Conservation (phyloP, 2,888 invertebrate genomes). For the Drosophila multiciliata region DNA sequence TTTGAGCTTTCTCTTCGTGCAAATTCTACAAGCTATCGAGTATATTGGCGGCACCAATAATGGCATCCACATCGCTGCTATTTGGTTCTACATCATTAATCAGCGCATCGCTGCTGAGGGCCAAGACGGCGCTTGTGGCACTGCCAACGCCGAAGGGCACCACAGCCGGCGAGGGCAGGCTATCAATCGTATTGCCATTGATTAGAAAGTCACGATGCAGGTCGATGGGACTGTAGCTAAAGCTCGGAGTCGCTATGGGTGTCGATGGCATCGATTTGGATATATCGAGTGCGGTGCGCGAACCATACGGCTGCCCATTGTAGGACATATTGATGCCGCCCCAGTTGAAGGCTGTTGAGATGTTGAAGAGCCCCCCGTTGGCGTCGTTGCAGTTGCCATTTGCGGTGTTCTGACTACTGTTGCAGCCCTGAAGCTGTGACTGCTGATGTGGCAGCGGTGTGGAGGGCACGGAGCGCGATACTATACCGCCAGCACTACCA, state of each 20-base stretch:
- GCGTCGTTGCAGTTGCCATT: constrained; percentile 46
- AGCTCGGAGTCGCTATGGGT: constrained; percentile 87
- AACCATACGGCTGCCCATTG: constrained; percentile 42
- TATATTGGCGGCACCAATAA: constrained; percentile 83
- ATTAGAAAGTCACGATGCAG: constrained; percentile 86
- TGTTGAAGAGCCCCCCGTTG: constrained; percentile 59
- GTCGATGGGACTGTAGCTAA: constrained; percentile 86
- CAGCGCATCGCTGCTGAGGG: constrained; percentile 64
- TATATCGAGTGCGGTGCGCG: constrained; percentile 85
- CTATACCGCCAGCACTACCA: constrained; percentile 78
- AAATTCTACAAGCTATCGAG: constrained; percentile 84
- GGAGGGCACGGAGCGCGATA: constrained; percentile 89
- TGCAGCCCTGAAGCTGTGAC: constrained; percentile 38
- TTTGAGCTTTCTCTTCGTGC: constrained; percentile 80
- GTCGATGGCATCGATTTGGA: constrained; percentile 93
- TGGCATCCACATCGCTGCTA: constrained; percentile 80
- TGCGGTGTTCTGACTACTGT: constrained; percentile 23
- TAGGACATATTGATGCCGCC: constrained; percentile 42
- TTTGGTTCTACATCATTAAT: constrained; percentile 68
- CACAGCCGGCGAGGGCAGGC: constrained; percentile 73
- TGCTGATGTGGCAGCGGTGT: constrained; percentile 87
- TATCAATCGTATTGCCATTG: constrained; percentile 87
- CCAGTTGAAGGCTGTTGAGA: constrained; percentile 61
- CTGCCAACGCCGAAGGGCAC: constrained; percentile 46
- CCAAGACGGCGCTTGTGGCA: constrained; percentile 41